Evolutionary conservation across 2,888 invertebrate genomes (phyloP).

Genomic region (Scotopteryx bipunctaria): DNA sequence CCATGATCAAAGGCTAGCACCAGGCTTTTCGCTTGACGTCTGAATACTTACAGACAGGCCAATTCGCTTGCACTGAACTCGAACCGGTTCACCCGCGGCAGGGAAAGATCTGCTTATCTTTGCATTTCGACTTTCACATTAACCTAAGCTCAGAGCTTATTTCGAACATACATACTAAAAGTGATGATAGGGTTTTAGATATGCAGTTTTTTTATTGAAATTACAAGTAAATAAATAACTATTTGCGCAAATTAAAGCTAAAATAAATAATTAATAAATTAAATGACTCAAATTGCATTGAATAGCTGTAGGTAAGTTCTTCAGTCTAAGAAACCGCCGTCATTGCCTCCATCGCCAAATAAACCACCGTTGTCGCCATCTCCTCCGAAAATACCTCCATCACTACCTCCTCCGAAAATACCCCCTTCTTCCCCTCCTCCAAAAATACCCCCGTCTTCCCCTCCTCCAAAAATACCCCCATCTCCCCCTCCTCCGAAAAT

Average conservation of each 20-base stretch:
- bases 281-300: background rate
- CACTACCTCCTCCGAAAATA: constrained; percentile 38
- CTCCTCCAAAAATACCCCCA: constrained; percentile 32
- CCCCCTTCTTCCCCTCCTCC: constrained; percentile 35
- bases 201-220: constrained; percentile 1
- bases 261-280: constrained; percentile 27
- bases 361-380: constrained; percentile 42
- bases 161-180: constrained; percentile 2
- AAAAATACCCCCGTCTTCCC: constrained; percentile 31
- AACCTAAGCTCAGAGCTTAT: constrained; percentile 10
- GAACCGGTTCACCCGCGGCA: constrained; percentile 68
- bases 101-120: constrained; percentile 54
- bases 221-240: constrained; percentile 7
- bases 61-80: constrained; percentile 60
- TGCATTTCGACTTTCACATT: constrained; percentile 63
- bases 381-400: constrained; percentile 30
- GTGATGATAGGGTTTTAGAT: background rate
- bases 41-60: constrained; percentile 59
- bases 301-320: constrained; percentile 39
- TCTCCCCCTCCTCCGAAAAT: constrained; percentile 38
- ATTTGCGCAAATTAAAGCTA: constrained; percentile 3
- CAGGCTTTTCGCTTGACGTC: constrained; percentile 56
- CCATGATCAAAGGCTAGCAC: constrained; percentile 41
- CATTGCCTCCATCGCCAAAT: constrained; percentile 34
- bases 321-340: constrained; percentile 58